These are phyloP conservation scores for Manis pentadactyla DNA, from an alignment of 2,797 vertebrate genomes.

Conservation along the genomic window DNA sequence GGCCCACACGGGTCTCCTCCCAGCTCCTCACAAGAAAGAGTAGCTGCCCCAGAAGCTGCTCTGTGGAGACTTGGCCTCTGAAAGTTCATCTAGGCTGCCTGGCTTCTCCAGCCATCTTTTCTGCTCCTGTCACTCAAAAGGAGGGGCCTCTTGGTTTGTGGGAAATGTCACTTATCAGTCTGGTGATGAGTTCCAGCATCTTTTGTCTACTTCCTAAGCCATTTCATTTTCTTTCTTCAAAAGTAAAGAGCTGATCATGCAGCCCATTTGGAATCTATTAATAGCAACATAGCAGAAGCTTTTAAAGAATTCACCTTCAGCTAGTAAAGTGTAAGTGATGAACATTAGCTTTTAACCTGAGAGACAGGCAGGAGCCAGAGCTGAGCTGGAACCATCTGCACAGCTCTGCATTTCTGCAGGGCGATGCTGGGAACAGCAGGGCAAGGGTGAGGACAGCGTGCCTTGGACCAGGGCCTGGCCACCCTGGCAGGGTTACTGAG, in stretches of 20 bases:
- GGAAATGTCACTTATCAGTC: too few relatives aligned
- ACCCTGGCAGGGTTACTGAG: fast-evolving
- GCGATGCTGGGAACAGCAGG: not conserved
- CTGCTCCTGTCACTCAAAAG: not conserved
- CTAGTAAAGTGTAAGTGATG: fast-evolving
- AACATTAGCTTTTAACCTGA: too few relatives aligned
- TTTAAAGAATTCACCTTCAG: not conserved
- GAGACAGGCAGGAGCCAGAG: not conserved
- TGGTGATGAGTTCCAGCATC: not conserved
- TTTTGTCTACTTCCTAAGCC: not conserved
- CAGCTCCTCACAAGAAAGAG: too few relatives aligned
- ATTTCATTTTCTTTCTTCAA: not conserved
- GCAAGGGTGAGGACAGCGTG: fast-evolving
- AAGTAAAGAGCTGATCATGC: not conserved
- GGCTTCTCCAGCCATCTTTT: not conserved
- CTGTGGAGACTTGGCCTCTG: fast-evolving
- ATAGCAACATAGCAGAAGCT: not conserved
- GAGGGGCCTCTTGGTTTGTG: not conserved
- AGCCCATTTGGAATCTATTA: not conserved
- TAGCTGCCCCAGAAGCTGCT: too few relatives aligned
- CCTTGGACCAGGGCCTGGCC: fast-evolving
- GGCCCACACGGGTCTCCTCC: not conserved
- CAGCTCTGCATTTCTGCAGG: fast-evolving
- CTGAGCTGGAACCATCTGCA: fast-evolving
- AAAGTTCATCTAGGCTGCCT: not conserved